Evolutionary conservation across 1,140 invertebrate genomes (phyloP).

Genomic region (Ostrea denselamellosa): DNA sequence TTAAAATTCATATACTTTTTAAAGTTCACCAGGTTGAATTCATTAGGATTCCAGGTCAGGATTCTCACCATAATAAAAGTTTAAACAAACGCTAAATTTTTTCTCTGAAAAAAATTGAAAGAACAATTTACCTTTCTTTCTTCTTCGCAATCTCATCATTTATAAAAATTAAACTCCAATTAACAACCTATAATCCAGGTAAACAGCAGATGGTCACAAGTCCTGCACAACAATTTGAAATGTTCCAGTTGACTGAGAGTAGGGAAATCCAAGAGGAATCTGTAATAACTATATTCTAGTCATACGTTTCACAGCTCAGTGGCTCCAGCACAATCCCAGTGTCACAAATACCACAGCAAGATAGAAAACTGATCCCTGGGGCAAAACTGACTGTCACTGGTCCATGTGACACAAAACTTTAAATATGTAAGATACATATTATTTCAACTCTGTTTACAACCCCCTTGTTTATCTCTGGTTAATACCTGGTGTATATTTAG

Average conservation of each 20-base stretch:
- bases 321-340: neutral
- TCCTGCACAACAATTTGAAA: conserved; percentile 4
- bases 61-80: neutral
- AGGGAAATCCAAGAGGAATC: conserved; percentile 36
- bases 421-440: conserved; percentile 40
- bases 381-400: neutral
- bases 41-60: neutral
- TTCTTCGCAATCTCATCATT: conserved; percentile 17
- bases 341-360: conserved; percentile 3
- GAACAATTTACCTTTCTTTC: conserved; percentile 28
- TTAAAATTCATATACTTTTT: neutral
- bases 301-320: conserved; percentile 32
- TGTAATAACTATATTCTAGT: conserved; percentile 37
- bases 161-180: neutral
- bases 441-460: conserved; percentile 29
- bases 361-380: conserved; percentile 16
- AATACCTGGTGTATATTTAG: conserved; percentile 18
- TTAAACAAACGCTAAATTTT: neutral
- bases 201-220: neutral
- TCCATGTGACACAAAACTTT: conserved; percentile 33
- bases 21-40: conserved; percentile 4
- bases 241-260: conserved; percentile 21
- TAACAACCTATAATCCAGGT: neutral
- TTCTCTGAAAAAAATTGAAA: neutral
- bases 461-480: conserved; percentile 23